Evolutionary conservation across 2,888 invertebrate species (phyloP), one percentile per base, ranked within the genome.

Genomic region (Furcula furcula): DNA sequence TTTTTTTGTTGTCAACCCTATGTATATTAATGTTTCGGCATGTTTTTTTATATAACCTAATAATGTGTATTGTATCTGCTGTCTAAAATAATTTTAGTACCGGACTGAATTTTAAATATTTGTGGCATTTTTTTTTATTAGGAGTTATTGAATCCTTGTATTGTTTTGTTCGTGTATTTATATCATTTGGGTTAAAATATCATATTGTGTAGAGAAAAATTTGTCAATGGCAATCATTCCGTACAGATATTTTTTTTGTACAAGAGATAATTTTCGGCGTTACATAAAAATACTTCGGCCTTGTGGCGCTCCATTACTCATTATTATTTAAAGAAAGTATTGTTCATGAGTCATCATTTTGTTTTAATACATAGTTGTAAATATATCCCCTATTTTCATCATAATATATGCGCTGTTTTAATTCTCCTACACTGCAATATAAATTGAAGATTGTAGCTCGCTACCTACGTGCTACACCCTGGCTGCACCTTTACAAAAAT

Each of bases 331-430:
- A 82, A 81, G 79, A 77, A 68, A 76, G 71, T 76, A 78, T 78
- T 81, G 84, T 86, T 84, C 77, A 81, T 83, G 82, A 66, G 63
- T 66, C 81, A 79, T 78, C 82, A 84, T 84, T 84, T 84, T 76
- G 76, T 74, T 81, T 72, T 76, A 63, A 70, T 79, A 75, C 76
- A 72, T 88, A 56, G 56, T 55, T 56, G 87, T 86, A 87, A 85
- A 87, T 87, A 87, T 76, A 83, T 73, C 69, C 83, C 86, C 86
- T 87, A 88, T 88, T 88, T 88, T 88, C 84, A 83, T 86, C 83
- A 82, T 84, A 85, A 77, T 79, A 79, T 33, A 54, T 40, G 28
- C 10, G 39, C 55, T 58, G 58, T 67, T 71, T 74, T 46, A 55
- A 47, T 55, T 2, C 4, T n/a, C n/a, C n/a, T n/a, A n/a, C n/a